Evolutionary conservation across 2,888 invertebrate species (phyloP).

Genomic region (Brachyopa scutellaris): DNA sequence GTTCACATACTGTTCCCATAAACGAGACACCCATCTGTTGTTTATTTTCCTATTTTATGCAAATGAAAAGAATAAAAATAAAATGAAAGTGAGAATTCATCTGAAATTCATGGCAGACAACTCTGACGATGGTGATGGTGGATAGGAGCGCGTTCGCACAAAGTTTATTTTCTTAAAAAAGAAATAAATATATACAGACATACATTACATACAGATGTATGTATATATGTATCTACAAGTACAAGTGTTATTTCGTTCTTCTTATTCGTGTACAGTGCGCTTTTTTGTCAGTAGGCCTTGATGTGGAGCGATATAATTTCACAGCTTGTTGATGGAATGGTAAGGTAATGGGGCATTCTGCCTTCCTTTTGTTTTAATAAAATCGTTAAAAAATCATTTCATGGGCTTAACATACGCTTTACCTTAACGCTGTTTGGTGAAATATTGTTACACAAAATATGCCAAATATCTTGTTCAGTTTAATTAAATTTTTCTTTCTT

Average conservation of each 20-base stretch:
- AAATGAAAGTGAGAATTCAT: conserved; percentile 8
- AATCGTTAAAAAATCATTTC: conserved; percentile 19
- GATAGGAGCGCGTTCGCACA: background rate
- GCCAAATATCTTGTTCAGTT: no score
- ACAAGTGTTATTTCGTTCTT: background rate
- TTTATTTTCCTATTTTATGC: conserved; percentile 58
- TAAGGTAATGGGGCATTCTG: background rate
- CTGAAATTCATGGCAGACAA: conserved; percentile 50
- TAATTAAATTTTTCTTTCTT: no score
- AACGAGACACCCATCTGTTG: conserved; percentile 55
- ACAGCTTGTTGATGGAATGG: conserved; percentile 6
- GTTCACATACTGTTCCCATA: conserved; percentile 45
- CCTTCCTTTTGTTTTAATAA: background rate
- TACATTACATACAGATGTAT: no score
- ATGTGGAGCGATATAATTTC: conserved; percentile 22
- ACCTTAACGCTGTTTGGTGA: no score
- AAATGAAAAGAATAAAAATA: conserved; percentile 27
- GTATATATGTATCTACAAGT: no score
- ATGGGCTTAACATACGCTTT: background rate
- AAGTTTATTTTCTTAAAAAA: background rate
- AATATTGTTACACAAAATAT: no score
- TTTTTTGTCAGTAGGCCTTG: conserved; percentile 5
- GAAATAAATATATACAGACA: no score
- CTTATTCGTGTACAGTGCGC: background rate
- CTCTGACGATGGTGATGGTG: background rate